Evolutionary conservation across 2,113 vertebrate species (phyloP).

Genomic region (Rhynchomys soricoides): DNA sequence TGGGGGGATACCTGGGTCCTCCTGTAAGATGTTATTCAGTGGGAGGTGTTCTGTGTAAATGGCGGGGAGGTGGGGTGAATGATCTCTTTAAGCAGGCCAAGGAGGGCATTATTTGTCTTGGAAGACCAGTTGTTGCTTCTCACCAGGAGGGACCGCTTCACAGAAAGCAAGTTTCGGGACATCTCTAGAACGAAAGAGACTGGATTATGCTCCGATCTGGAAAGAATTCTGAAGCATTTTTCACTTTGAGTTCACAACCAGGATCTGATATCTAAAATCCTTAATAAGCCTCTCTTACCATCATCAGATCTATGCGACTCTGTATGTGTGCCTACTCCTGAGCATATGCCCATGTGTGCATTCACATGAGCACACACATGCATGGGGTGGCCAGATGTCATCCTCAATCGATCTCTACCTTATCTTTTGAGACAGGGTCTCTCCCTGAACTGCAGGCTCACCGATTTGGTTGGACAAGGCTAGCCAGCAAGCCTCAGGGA

Average conservation of each 20-base stretch:
- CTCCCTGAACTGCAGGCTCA: background rate
- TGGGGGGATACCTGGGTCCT: background rate
- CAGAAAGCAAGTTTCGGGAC: background rate
- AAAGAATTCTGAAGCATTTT: background rate
- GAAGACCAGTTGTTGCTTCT: background rate
- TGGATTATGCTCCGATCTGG: background rate
- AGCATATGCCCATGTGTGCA: background rate
- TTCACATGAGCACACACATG: background rate
- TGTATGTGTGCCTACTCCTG: background rate
- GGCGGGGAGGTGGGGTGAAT: no score
- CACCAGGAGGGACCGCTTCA: background rate
- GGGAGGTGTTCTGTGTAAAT: background rate
- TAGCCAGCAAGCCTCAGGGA: background rate
- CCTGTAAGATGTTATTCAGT: background rate
- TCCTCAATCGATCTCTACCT: background rate
- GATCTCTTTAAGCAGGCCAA: background rate
- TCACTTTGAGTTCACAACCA: background rate
- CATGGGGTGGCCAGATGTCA: no score
- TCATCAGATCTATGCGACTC: background rate
- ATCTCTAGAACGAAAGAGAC: background rate
- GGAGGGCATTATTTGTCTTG: background rate
- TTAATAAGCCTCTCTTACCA: background rate
- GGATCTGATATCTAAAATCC: background rate
- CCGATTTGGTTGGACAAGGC: background rate
- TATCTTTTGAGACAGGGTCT: background rate